Evolutionary conservation across 1,140 invertebrate species (phyloP), one percentile per base, ranked within the genome.

Genomic region (Eubasilissa regina): DNA sequence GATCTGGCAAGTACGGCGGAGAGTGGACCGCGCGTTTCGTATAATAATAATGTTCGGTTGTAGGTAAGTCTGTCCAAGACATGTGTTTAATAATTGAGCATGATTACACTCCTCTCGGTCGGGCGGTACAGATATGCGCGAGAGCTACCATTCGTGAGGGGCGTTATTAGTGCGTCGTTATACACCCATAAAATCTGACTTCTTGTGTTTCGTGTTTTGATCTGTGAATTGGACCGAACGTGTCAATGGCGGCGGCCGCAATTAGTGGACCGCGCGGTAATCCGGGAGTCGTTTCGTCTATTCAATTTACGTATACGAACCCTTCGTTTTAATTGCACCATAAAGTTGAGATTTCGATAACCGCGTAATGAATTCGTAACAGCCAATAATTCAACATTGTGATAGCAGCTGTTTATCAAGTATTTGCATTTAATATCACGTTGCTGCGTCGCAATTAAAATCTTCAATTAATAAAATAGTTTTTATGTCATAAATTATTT

Each of bases 51-150:
- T 78, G 35, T 21, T 44, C 45, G 43, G 6, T 62, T 76, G 56
- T 75, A 64, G 58, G 60, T 77, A 62, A 53, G 76, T 51, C 53
- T 48, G 73, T 51, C 44, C 68, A 73, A 78, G 77, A 78, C 77
- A 73, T 68, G 62, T 74, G 77, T 51, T 73, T 55, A 73, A 78
- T 78, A 78, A 78, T 78, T 78, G 77, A 73, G 56, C 55, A 62
- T 78, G 77, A 78, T 78, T 78, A 73, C 68, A 78, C 76, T 51
- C 48, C 76, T 78, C 47, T 44, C n/a, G 35, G 8, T 75, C 25
- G 13, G 7, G 55, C 17, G 53, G n/a, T 25, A 70, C 17, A 15
- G 68, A 17, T 44, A 7, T 17, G 53, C 43, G 17, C 35, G 55
- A 8, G 35, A 45, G 58, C 75, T 66, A 43, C 60, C 60, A 47